Conservation (phyloP, 2,888 invertebrate genomes). For the Oxyscelio sp. region DNA sequence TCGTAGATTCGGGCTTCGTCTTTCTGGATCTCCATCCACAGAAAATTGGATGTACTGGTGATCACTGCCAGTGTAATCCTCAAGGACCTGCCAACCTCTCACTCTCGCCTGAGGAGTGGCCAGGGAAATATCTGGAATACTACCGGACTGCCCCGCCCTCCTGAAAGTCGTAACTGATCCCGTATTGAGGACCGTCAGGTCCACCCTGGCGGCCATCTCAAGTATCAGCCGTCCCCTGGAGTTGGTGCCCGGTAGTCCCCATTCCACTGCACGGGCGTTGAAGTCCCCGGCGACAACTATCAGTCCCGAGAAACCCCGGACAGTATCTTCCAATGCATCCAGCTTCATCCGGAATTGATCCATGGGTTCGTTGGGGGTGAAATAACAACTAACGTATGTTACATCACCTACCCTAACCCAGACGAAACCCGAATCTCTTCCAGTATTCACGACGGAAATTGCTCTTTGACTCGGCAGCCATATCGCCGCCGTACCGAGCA, state of each 20-base stretch:
- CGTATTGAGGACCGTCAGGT: background rate
- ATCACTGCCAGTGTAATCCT: too few species aligned
- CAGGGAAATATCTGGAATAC: background rate
- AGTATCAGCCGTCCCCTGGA: background rate
- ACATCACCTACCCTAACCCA: background rate
- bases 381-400: background rate
- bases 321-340: background rate
- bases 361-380: conserved; percentile 6
- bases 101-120: background rate
- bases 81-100: too few species aligned
- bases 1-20: too few species aligned
- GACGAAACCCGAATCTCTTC: background rate
- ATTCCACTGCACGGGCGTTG: conserved; percentile 5
- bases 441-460: background rate
- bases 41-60: too few species aligned
- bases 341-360: background rate
- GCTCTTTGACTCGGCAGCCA: background rate
- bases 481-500: too few species aligned
- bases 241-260: background rate
- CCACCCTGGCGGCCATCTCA: background rate
- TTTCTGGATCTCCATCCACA: too few species aligned
- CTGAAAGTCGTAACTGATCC: background rate
- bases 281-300: conserved; percentile 5
- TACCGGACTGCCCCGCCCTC: background rate
- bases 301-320: background rate